Evolutionary conservation across 64 coral and sea anemone species (phyloP).

Genomic region (Astreopora myriophthalma): DNA sequence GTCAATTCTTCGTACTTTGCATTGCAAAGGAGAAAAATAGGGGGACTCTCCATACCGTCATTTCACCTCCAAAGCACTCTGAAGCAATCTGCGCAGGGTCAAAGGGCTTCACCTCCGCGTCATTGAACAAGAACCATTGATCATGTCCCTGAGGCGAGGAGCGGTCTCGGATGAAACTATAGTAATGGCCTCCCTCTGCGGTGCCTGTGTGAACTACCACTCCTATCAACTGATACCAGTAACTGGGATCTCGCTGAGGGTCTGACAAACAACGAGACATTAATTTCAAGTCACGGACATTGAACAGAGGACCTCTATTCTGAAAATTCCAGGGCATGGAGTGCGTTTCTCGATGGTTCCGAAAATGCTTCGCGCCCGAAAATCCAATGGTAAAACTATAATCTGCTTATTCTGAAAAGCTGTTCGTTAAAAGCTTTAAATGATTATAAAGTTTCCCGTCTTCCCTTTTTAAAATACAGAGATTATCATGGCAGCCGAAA

Average conservation of each 20-base stretch:
- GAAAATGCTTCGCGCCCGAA: too few relatives aligned
- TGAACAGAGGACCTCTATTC: too few relatives aligned
- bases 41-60: conserved; percentile 73
- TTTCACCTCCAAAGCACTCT: conserved; percentile 99
- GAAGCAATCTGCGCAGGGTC: conserved; percentile 97
- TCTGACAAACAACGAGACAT: conserved; percentile 28
- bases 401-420: too few relatives aligned
- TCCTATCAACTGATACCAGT: conserved; percentile 95
- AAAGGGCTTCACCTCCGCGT: conserved; percentile 99
- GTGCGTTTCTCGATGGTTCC: too few relatives aligned
- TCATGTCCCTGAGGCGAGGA: conserved; percentile 68
- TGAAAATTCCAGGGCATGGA: too few relatives aligned
- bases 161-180: conserved; percentile 95
- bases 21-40: background rate
- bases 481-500: too few relatives aligned
- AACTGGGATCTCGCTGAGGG: conserved; percentile 82
- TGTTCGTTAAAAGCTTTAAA: too few relatives aligned
- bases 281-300: too few relatives aligned
- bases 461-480: too few relatives aligned
- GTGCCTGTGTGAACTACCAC: conserved; percentile 98
- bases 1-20: background rate
- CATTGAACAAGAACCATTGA: conserved; percentile 98
- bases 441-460: too few relatives aligned
- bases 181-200: conserved; percentile 97
- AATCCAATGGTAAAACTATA: too few relatives aligned